Evolutionary conservation across 2,797 vertebrate species (phyloP), one percentile per base, ranked within the genome.

Genomic region (Smutsia temminckii): DNA sequence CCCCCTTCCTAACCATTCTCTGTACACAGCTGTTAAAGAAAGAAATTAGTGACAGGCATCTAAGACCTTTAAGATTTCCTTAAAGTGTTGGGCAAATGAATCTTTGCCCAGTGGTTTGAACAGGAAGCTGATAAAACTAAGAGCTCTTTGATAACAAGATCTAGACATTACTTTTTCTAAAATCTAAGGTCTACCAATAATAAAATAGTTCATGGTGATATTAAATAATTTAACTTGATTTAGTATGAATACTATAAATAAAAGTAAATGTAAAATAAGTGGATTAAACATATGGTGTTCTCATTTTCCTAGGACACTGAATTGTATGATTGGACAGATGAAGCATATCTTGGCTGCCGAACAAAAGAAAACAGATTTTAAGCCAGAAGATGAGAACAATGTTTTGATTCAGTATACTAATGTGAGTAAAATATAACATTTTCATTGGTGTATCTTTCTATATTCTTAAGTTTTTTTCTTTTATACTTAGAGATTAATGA

Each of bases 281-380:
- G 20, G 21, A 49, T 81, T 77, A 95, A 77, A 78, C 75, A 55
- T 66, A 91, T 64, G 97, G 16, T 98, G 0, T 98, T 98, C 98
- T 96, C 95, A 75, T 95, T 96, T 97, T 96, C 98, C 93, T 98
- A 99, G 99, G 99, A 99, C 99, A n/a, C 97, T 99, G 98, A 99
- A 99, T 97, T 99, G 99, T 98, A 99, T 99, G 99, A 98, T 99
- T 97, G 99, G 99, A 42, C 99, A 99, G 97, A 99, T 99, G 99
- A 99, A 99, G 98, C 99, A 99, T 97, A 99, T 99, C 96, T 98
- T 99, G 98, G 97, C 99, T 92, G 99, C 99, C 69, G 99, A 99
- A 98, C 99, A 99, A 97, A 99, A 99, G 98, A 99, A 99, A 99
- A 99, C 99, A 0, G 99, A 99, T 98, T 99, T 99, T 98, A 99